Evolutionary conservation across 2,113 vertebrate genomes (phyloP).

Genomic region (Nothobranchius kuhntae): DNA sequence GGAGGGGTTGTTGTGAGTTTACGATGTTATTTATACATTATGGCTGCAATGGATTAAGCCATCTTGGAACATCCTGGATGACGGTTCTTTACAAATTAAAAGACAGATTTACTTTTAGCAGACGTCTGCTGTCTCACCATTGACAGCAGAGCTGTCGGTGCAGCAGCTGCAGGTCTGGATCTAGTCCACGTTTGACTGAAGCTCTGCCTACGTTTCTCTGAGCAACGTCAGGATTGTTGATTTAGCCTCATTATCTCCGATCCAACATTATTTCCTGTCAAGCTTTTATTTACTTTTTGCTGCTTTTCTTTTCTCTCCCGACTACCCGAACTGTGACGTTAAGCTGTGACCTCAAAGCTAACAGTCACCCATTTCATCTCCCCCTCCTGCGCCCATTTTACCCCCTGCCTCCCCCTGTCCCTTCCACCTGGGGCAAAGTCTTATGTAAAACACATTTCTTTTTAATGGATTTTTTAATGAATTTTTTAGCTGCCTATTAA

Average conservation of each 20-base stretch:
- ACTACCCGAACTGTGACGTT: constrained; percentile 89
- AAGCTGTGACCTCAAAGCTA: constrained; percentile 89
- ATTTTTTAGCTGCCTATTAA: constrained; percentile 99
- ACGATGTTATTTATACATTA: no score
- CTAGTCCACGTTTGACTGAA: constrained; percentile 25
- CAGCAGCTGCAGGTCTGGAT: constrained; percentile 15
- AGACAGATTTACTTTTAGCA: background rate
- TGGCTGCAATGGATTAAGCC: no score
- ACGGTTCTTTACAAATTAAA: background rate
- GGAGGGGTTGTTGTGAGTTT: no score
- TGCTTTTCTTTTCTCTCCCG: constrained; percentile 69
- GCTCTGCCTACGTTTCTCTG: constrained; percentile 26
- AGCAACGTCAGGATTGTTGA: constrained; percentile 39
- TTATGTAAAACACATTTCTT: constrained; percentile 99
- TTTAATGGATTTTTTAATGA: constrained; percentile 99
- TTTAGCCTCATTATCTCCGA: constrained; percentile 57
- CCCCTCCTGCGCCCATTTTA: constrained; percentile 53
- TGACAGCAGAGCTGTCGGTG: constrained; percentile 22
- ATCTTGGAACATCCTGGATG: no score
- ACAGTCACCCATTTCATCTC: constrained; percentile 90
- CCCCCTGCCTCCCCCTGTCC: constrained; percentile 74
- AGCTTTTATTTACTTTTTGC: constrained; percentile 57
- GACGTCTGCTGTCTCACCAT: background rate
- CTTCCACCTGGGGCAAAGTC: constrained; percentile 90
- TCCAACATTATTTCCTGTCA: constrained; percentile 21